Percentiles rank a stretch among this genome's conserved stretches.
phyloP scores from a whole-genome alignment of 2,797 vertebrate species.

The Champsocephalus gunnari region DNA sequence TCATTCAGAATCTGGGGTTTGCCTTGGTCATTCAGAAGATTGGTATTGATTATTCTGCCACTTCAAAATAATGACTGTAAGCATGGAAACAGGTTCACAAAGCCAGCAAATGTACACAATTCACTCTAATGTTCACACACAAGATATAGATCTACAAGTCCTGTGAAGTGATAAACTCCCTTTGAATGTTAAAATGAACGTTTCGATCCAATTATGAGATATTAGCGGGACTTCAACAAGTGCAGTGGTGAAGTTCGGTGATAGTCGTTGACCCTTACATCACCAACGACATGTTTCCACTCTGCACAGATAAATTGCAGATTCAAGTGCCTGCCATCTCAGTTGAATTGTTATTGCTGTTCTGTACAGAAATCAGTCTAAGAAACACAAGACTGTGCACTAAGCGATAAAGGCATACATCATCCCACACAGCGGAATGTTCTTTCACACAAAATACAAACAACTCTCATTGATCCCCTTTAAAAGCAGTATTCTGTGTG shows the following conservation, averaged over 20 bases:
- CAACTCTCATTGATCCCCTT: slow-evolving; percentile 67
- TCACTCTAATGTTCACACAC: neutral
- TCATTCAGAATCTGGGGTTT: slow-evolving; percentile 46
- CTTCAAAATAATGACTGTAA: slow-evolving; percentile 49
- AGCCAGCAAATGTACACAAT: slow-evolving; percentile 17
- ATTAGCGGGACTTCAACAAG: slow-evolving; percentile 8
- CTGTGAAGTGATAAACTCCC: neutral
- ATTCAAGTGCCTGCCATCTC: slow-evolving; percentile 26
- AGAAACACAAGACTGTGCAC: slow-evolving; percentile 29
- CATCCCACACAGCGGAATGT: slow-evolving; percentile 47
- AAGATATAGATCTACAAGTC: neutral
- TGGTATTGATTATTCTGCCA: slow-evolving; percentile 57
- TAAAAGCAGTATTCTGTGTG: slow-evolving; percentile 64
- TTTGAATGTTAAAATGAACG: slow-evolving; percentile 10
- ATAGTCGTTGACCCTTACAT: slow-evolving; percentile 21
- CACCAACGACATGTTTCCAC: slow-evolving; percentile 26
- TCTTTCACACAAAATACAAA: slow-evolving; percentile 63
- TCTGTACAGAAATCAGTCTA: slow-evolving; percentile 17
- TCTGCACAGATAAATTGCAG: slow-evolving; percentile 30
- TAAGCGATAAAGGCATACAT: slow-evolving; percentile 42
- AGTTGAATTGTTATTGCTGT: slow-evolving; percentile 25
- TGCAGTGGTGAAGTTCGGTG: slow-evolving; percentile 6
- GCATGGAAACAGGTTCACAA: slow-evolving; percentile 31
- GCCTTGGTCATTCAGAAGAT: slow-evolving; percentile 59
- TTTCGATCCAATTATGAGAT: slow-evolving; percentile 15